Evolutionary conservation across 2,888 invertebrate genomes (phyloP), one percentile per base, ranked within the genome.

Genomic region (Allacma fusca): DNA sequence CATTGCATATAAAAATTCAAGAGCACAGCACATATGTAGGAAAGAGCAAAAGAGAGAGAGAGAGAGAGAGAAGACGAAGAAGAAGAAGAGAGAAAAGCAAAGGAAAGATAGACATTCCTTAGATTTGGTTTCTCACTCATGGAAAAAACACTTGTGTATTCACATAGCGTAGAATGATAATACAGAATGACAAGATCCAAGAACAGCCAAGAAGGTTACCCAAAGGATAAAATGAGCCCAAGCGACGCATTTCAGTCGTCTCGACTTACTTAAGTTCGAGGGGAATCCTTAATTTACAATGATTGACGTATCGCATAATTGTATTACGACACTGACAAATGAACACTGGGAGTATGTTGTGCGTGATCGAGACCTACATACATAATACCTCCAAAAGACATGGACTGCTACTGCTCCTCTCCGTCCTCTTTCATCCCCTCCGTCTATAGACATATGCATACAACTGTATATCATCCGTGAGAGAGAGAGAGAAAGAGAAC

Each of bases 291-390:
- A 78, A 78, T 78, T 78, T 78, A 70, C 78, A 78, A 78, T 78
- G 78, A 78, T 78, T 78, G 78, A 78, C 78, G 70, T 74, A 78
- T 78, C 78, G 74, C 78, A 78, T 68, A 75, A 78, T 78, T 78
- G 78, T 78, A 78, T 78, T 78, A 75, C 74, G 78, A 78, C 78
- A 78, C 74, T 78, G 78, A 78, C 78, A 78, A 78, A 78, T 78
- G 78, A 78, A 78, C 74, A 78, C 43, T 69, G 75, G 75, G 78
- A 78, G 69, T 78, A 26, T 34, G 28, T 34, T 59, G 78, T 78
- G 74, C 78, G 78, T 78, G 78, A 78, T 78, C 75, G 78, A 75
- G 78, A 74, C 78, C 24, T 64, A 78, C n/a, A n/a, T n/a, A n/a
- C n/a, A n/a, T n/a, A n/a, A n/a, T n/a, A n/a, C n/a, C n/a, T n/a